Evolutionary conservation across 2,113 vertebrate genomes (phyloP).

Genomic region (Eptesicus fuscus): DNA sequence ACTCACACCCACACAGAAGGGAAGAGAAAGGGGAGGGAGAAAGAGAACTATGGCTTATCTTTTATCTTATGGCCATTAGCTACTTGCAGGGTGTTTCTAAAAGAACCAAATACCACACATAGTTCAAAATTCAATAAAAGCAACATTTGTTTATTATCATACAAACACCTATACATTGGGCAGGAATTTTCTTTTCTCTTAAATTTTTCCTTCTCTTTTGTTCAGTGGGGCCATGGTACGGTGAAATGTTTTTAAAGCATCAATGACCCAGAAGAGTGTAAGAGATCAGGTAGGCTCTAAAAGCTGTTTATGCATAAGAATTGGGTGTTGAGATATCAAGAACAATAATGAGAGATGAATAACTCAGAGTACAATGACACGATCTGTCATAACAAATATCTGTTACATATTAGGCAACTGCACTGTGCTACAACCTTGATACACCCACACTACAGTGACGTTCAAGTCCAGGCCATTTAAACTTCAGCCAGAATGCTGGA

Average conservation of each 20-base stretch:
- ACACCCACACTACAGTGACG: neutral
- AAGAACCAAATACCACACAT: neutral
- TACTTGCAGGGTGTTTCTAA: neutral
- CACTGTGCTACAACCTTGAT: neutral
- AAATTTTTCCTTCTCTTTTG: neutral
- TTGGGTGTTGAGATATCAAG: neutral
- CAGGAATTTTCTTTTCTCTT: neutral
- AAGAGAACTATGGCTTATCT: neutral
- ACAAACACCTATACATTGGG: neutral
- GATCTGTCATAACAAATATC: neutral
- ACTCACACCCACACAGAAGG: neutral
- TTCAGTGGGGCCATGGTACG: neutral
- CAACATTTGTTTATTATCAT: neutral
- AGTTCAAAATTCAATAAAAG: neutral
- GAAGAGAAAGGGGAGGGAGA: neutral
- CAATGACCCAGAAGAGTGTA: neutral
- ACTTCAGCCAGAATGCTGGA: neutral
- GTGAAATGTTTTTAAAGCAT: neutral
- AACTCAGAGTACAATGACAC: neutral
- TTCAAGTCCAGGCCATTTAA: neutral
- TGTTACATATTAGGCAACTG: neutral
- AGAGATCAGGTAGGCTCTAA: neutral
- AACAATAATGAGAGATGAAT: neutral
- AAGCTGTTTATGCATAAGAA: neutral
- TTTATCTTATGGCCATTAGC: neutral